Conservation (phyloP, 2,113 vertebrate genomes). For the Aegotheles bennettii region DNA sequence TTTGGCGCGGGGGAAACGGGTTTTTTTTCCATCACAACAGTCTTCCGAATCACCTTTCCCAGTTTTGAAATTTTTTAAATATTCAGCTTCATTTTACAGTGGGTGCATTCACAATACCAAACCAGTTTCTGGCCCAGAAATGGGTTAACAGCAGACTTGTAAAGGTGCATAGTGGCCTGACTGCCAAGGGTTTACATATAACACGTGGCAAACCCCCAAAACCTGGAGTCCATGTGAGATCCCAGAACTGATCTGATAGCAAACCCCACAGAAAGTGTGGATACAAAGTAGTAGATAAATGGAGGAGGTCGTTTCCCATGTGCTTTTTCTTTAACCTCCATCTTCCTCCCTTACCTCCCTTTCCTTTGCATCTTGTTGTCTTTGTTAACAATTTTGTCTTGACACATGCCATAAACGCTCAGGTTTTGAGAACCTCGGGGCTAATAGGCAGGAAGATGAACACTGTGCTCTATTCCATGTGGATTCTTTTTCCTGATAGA, state of each 20-base stretch:
- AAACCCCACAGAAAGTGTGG: not conserved
- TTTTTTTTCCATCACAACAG: not conserved
- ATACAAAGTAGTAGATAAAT: not conserved
- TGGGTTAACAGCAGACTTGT: not conserved
- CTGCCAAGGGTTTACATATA: not conserved
- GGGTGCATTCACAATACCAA: not conserved
- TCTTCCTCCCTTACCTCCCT: not conserved
- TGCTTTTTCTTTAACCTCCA: not conserved
- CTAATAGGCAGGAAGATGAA: not conserved
- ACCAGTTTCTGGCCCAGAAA: not conserved
- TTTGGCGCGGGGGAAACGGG: not conserved
- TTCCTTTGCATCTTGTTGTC: not conserved
- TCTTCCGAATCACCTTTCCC: not conserved
- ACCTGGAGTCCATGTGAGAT: not conserved
- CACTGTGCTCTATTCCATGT: not conserved
- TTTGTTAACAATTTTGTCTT: not conserved
- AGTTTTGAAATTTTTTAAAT: not conserved
- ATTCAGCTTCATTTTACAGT: not conserved
- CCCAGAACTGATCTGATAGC: not conserved
- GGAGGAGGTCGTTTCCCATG: fast-evolving
- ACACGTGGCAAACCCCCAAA: not conserved
- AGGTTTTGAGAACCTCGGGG: not conserved
- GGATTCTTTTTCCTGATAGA: not conserved
- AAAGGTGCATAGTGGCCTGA: not conserved
- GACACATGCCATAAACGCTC: not conserved